A percentile compares a stretch with the other conserved stretches of the same genome.
phyloP scores from a whole-genome alignment of 2,113 vertebrate species.

The Neopipo cinnamomea region DNA sequence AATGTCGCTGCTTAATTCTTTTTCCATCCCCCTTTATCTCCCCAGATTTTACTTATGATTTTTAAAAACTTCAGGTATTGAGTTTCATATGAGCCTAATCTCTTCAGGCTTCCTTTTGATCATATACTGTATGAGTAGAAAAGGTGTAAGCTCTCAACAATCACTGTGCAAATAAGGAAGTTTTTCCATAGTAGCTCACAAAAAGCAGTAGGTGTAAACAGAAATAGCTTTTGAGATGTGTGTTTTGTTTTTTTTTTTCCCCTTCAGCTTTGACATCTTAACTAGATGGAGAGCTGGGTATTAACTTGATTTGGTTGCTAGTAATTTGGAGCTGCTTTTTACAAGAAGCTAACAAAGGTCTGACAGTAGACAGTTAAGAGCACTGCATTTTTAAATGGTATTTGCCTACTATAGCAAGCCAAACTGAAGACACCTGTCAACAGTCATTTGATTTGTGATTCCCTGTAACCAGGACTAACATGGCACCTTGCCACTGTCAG shows the following conservation, averaged over 20 bases:
- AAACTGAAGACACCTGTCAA: neutral
- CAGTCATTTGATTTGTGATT: neutral
- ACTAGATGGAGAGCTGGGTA: neutral
- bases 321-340: neutral
- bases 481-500: neutral
- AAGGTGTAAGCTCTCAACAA: neutral
- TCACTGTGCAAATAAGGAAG: neutral
- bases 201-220: neutral
- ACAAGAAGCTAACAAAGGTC: neutral
- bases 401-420: neutral
- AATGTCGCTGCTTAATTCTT: neutral
- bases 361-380: neutral
- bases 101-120: neutral
- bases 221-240: neutral
- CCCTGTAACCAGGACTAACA: neutral
- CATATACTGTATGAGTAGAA: neutral
- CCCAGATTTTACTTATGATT: neutral
- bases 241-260: fast-evolving
- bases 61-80: neutral
- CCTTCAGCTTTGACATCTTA: neutral
- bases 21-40: neutral
- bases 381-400: neutral
- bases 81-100: neutral
- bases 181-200: neutral
- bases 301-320: neutral